phyloP scores from a whole-genome alignment of 2,113 vertebrate species.

The Ammodytes dubius region DNA sequence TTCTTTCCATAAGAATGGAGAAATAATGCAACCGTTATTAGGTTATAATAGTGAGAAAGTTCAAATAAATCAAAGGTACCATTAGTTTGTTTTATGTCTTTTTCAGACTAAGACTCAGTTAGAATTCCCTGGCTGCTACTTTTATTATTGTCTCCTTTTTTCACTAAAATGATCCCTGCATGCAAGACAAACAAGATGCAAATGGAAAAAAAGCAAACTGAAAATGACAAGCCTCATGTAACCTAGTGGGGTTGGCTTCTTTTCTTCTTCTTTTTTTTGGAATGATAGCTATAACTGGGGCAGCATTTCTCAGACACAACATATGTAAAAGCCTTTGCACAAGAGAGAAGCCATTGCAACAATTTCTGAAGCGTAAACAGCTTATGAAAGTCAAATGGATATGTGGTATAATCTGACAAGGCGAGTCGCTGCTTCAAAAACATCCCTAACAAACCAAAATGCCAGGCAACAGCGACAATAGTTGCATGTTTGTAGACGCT shows the following conservation, averaged over 20 bases:
- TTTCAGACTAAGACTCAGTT: background rate
- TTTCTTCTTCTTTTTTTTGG: conserved; percentile 52
- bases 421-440: conserved; percentile 84
- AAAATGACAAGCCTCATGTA: conserved; percentile 71
- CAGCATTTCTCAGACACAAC: conserved; percentile 80
- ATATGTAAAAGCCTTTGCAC: conserved; percentile 86
- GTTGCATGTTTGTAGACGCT: conserved; percentile 71
- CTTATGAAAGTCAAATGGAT: conserved; percentile 90
- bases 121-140: background rate
- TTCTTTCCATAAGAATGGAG: conserved; percentile 22
- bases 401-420: conserved; percentile 88
- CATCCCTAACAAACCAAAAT: conserved; percentile 81
- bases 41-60: conserved; percentile 34
- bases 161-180: conserved; percentile 32
- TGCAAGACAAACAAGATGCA: conserved; percentile 57
- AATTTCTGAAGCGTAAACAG: conserved; percentile 88
- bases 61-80: conserved; percentile 23
- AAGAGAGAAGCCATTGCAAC: conserved; percentile 83
- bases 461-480: conserved; percentile 70
- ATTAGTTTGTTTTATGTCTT: conserved; percentile 13
- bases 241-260: conserved; percentile 53
- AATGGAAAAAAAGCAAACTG: conserved; percentile 48
- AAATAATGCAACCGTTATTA: conserved; percentile 39
- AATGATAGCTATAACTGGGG: conserved; percentile 82
- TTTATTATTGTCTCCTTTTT: conserved; percentile 28